Evolutionary conservation across 2,113 vertebrate species (phyloP), one percentile per base, ranked within the genome.

Genomic region (Entomyzon cyanotis): DNA sequence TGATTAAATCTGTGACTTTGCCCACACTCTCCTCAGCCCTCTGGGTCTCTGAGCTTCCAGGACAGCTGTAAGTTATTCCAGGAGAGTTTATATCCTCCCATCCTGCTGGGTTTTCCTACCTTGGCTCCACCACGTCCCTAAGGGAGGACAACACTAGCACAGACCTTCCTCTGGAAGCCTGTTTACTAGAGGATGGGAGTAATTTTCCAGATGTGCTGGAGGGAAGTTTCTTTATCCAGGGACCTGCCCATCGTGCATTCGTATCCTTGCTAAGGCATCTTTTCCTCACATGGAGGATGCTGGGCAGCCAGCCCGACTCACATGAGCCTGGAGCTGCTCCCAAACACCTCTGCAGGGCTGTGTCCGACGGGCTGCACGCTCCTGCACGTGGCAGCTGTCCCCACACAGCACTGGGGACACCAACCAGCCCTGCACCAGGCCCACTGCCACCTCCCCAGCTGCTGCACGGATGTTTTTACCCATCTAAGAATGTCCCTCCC

Each of bases 141-240:
- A 78, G 95, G 97, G 95, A 93, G 68, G 71, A 94, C 87, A 91
- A 22, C 30, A 15, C 89, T 44, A 86, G 35, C 86, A 64, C 68
- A 75, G 37, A 63, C 77, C 93, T 96, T 96, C 94, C 96, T 96
- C 85, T 92, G 80, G 50, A 94, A 89, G 93, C 52, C 77, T 95
- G 96, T 96, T 97, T 96, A 96, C 91, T 14, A 16, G 90, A 90
- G 50, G 56, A 75, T 22, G 35, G 87, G 86, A 97, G 74, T 83
- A 19, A 41, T 93, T 97, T 95, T 96, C 96, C 96, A 97, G 96
- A 96, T 97, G 96, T 96, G 79, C 64, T 90, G 78, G 83, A 89
- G 97, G 93, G 83, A 76, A 93, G 65, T 13, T 16, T 44, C 68
- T 92, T 56, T 90, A 70, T 86, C 44, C 88, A 82, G 83, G 63